Conservation (phyloP, 2,797 vertebrate species). For the Peromyscus attwateri region DNA sequence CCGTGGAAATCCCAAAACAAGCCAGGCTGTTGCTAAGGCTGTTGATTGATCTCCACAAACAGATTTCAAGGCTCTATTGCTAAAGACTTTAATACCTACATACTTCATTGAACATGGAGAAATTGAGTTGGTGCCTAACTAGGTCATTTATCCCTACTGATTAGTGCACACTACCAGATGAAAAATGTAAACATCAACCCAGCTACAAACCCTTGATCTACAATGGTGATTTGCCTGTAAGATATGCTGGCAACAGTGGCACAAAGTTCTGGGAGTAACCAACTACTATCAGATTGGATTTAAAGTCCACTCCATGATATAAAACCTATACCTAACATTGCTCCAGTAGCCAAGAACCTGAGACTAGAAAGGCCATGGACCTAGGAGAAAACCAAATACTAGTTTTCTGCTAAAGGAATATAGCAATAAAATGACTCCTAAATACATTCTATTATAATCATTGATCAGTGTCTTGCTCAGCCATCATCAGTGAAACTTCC, state of each 20-base stretch:
- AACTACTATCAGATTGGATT: not conserved
- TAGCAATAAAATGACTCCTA: not conserved
- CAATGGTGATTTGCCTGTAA: too few species aligned
- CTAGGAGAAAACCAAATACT: not conserved
- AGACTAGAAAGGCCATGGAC: not conserved
- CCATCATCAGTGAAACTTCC: not conserved
- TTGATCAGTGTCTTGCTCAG: not conserved
- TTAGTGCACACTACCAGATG: not conserved
- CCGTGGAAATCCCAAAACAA: not conserved
- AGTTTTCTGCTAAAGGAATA: not conserved
- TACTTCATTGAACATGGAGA: not conserved
- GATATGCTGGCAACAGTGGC: not conserved
- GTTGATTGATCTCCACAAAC: not conserved
- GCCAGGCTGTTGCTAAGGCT: not conserved
- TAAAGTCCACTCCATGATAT: not conserved
- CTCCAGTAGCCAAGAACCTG: not conserved
- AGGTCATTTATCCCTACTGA: not conserved
- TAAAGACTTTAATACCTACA: not conserved
- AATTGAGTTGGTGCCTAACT: too few species aligned
- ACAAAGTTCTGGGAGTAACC: not conserved
- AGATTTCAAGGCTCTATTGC: not conserved
- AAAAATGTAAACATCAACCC: not conserved
- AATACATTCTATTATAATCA: not conserved
- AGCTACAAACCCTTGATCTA: not conserved
- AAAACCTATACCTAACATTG: not conserved